A percentile compares a stretch with the other conserved stretches of the same genome.
Conservation (phyloP, 2,797 vertebrate species). For the Sternarchorhynchus goeldii region DNA sequence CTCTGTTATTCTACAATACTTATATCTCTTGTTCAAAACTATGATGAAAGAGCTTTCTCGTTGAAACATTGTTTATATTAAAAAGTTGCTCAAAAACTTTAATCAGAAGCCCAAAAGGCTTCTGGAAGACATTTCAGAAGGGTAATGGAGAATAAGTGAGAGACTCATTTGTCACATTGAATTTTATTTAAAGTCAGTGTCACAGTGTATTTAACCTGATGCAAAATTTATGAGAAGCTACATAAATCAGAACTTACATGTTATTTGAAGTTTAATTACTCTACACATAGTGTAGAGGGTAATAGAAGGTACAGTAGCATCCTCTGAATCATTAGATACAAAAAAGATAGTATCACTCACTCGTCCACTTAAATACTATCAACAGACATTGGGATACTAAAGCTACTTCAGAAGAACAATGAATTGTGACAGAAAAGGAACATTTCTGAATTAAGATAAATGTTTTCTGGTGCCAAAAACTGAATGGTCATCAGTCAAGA, state of each 20-base stretch:
- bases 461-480: neutral
- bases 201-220: neutral
- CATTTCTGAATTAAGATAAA: neutral
- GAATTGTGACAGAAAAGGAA: neutral
- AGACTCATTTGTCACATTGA: neutral
- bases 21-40: slow-evolving; percentile 12
- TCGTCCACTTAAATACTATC: neutral
- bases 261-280: neutral
- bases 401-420: neutral
- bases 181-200: neutral
- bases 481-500: neutral
- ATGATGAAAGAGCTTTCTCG: slow-evolving; percentile 7
- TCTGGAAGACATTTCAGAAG: neutral
- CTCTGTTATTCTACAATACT: slow-evolving; percentile 37
- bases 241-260: neutral
- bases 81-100: slow-evolving; percentile 28
- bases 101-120: neutral
- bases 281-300: neutral
- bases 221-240: neutral
- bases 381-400: neutral
- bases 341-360: neutral
- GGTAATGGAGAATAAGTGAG: neutral
- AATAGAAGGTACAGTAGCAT: too few species aligned
- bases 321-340: too few species aligned
- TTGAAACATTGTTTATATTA: slow-evolving; percentile 18